phyloP scores from a whole-genome alignment of 1,140 invertebrate species.

The Zaprionus nigranus region DNA sequence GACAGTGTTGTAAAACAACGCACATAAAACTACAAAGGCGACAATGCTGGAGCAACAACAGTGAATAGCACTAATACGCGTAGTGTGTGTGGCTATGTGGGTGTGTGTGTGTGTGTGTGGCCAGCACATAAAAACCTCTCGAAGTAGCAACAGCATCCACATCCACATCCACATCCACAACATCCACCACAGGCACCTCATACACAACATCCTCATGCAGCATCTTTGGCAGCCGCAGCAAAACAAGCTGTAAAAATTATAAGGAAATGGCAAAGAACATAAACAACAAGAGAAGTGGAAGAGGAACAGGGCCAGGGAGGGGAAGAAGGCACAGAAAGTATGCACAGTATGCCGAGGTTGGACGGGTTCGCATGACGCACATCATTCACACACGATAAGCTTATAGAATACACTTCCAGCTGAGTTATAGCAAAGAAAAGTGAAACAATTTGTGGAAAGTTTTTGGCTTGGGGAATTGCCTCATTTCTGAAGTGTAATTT shows the following conservation, averaged over 20 bases:
- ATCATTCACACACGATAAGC: conserved; percentile 30
- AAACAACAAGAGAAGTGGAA: conserved; percentile 26
- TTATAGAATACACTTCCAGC: background rate
- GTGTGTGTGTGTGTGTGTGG: conserved; percentile 40
- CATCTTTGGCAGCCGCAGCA: conserved; percentile 38
- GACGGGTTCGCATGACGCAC: conserved; percentile 17
- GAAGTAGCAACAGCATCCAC: conserved; percentile 20
- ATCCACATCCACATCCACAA: conserved; percentile 41
- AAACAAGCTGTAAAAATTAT: conserved; percentile 80
- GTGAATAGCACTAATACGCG: conserved; percentile 73
- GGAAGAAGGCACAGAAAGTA: background rate
- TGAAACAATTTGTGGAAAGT: background rate
- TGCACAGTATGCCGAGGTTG: conserved; percentile 21
- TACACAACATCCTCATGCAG: conserved; percentile 30
- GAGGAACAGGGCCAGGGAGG: conserved; percentile 2
- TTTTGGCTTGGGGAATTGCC: background rate
- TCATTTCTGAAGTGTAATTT: background rate
- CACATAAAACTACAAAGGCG: conserved; percentile 68
- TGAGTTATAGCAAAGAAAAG: background rate
- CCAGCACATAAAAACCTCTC: conserved; percentile 52
- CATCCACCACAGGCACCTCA: conserved; percentile 40
- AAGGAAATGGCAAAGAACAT: conserved; percentile 67
- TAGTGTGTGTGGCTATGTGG: conserved; percentile 41
- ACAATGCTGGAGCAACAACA: conserved; percentile 40
- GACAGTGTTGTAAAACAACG: conserved; percentile 58